Conservation (phyloP, 2,113 vertebrate species). For the Melanotaenia duboulayi region DNA sequence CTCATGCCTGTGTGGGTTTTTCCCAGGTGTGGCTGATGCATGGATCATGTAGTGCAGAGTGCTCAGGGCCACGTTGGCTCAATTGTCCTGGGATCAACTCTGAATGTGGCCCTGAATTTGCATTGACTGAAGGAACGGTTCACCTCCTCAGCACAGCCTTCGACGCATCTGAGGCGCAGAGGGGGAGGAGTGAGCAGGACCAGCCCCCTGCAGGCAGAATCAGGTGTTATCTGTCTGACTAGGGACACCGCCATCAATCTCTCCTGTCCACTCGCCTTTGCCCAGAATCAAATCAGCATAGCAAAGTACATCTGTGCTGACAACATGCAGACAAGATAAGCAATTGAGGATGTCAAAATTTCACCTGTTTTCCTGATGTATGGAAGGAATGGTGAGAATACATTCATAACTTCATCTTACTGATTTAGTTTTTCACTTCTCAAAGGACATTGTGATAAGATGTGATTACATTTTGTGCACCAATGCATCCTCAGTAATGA, state of each 20-base stretch:
- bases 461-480: neutral
- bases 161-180: conserved; percentile 51
- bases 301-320: conserved; percentile 64
- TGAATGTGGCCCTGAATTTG: conserved; percentile 80
- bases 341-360: conserved; percentile 36
- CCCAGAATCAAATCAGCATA: conserved; percentile 68
- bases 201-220: conserved; percentile 78
- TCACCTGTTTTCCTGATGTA: conserved; percentile 38
- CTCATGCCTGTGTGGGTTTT: conserved; percentile 66
- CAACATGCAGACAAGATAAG: conserved; percentile 57
- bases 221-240: conserved; percentile 82
- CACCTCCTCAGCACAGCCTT: conserved; percentile 70
- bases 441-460: conserved; percentile 11
- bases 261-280: conserved; percentile 70
- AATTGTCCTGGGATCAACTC: conserved; percentile 77
- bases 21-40: conserved; percentile 78
- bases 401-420: conserved; percentile 41
- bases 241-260: conserved; percentile 82
- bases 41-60: conserved; percentile 75
- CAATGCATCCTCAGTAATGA: neutral
- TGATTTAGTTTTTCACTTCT: conserved; percentile 21
- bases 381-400: conserved; percentile 27
- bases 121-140: conserved; percentile 75
- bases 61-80: conserved; percentile 74
- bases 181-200: conserved; percentile 58